phyloP scores from a whole-genome alignment of 2,888 invertebrate genomes.

The Rhimphoctona megacephalus region DNA sequence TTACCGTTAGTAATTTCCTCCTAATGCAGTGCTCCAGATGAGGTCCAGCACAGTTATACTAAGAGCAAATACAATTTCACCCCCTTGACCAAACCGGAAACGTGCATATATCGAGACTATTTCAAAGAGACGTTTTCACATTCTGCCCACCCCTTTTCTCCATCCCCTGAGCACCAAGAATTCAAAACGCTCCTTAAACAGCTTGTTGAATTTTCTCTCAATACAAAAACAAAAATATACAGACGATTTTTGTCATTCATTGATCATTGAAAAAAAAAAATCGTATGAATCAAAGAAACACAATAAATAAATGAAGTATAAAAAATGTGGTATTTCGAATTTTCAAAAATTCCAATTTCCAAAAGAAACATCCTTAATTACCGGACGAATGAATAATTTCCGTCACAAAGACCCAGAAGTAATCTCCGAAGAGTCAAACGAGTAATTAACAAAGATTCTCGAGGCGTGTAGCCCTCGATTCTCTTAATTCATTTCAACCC shows the following conservation, averaged over 20 bases:
- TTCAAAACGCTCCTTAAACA: background rate
- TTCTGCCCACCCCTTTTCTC: background rate
- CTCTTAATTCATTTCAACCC: background rate
- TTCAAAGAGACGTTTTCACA: slow-evolving; percentile 7
- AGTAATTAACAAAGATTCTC: slow-evolving; percentile 17
- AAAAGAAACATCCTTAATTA: background rate
- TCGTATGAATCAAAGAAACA: background rate
- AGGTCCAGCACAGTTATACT: slow-evolving; percentile 30
- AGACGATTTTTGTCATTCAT: too few relatives aligned
- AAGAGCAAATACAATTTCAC: slow-evolving; percentile 31
- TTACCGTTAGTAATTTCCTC: slow-evolving; percentile 77
- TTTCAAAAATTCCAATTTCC: background rate
- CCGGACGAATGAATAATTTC: background rate
- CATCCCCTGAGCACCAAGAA: background rate
- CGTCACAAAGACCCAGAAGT: background rate
- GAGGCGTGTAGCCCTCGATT: background rate
- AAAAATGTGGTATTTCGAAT: background rate
- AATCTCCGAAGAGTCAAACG: background rate
- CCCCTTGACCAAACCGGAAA: slow-evolving; percentile 68
- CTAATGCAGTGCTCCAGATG: slow-evolving; percentile 73
- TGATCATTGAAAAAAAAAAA: too few relatives aligned
- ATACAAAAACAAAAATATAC: too few relatives aligned
- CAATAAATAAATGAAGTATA: background rate
- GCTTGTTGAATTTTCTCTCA: too few relatives aligned
- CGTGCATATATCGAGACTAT: slow-evolving; percentile 50